A percentile compares a stretch with the other conserved stretches of the same genome.
phyloP scores from a whole-genome alignment of 1,140 invertebrate genomes.

The Lepidotrigona ventralis region DNA sequence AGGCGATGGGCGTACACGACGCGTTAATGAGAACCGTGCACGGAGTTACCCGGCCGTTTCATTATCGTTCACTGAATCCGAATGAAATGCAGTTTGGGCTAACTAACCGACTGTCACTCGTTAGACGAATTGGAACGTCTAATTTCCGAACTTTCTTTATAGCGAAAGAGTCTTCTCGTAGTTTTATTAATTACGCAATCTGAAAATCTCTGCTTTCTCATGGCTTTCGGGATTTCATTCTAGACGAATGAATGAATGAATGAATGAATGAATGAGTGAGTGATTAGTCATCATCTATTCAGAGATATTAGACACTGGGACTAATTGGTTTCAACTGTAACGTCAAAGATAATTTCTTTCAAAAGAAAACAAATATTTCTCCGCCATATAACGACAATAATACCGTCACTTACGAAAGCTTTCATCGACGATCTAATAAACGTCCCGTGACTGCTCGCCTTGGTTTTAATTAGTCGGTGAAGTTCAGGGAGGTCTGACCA shows the following conservation, averaged over 20 bases:
- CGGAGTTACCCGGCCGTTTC: not conserved
- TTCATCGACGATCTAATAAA: conserved; percentile 7
- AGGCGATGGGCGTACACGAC: not conserved
- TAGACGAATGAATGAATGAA: not conserved
- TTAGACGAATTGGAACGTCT: not conserved
- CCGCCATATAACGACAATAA: not conserved
- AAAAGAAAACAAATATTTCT: not conserved
- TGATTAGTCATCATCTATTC: not conserved
- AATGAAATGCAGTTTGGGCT: not conserved
- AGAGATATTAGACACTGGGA: not conserved
- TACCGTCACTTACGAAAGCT: not conserved
- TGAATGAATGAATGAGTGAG: no score
- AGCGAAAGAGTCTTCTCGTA: not conserved
- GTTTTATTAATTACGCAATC: not conserved
- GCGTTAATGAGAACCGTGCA: conserved; percentile 3
- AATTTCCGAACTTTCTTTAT: not conserved
- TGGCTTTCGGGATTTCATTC: not conserved
- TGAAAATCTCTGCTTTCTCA: not conserved
- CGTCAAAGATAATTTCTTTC: not conserved
- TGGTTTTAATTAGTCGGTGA: conserved; percentile 27
- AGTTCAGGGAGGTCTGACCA: conserved; percentile 11
- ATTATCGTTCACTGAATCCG: not conserved
- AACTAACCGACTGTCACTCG: no score
- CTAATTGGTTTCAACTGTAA: not conserved
- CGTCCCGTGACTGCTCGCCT: not conserved